Base-by-base conservation (phyloP, 2,888 invertebrate species). In the Congeria kusceri region DNA sequence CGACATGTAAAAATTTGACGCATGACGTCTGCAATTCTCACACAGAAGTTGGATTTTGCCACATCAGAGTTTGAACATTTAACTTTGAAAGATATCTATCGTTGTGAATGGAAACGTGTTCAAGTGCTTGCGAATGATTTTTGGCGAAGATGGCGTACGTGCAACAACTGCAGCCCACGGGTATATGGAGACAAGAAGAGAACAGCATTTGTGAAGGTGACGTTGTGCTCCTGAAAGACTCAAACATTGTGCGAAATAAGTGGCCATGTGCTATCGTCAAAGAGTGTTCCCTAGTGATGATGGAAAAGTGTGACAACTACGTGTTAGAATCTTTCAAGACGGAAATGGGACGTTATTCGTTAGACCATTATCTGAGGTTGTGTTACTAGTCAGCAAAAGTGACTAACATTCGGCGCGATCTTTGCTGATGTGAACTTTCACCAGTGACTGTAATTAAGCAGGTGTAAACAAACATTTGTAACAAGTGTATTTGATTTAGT, bases 91-190 rank as follows among this genome's bases (percentile, higher is more conserved):
- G 84, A 84, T 64, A 3, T 73, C 3, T 84, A 79, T 46, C 58
- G 25, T 0, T 23, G 79, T 18, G 70, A 74, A 44, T 69, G 69
- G 69, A 3, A 62, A 28, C 27, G 76, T 4, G 53, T 58, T 46
- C 84, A 82, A 25, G 69, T 59, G 28, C 58, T 84, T n/a, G 61
- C 62, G 3, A 39, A 81, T 44, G 25, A 77, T 32, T 86, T 88
- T 69, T 88, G 85, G 87, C 4, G 20, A 23, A 62, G 86, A 2
- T 88, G 86, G 86, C 53, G 66, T 23, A 56, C 87, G 39, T 32
- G 32, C 32, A 7, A 7, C 9, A 9, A 4, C 4, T 7, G 9
- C 32, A 32, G 9, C 5, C 4, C 4, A 9, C 32, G 9, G 32
- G 32, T 32, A 9, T 4, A 7, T 32, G 32, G 9, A 4, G 32